phyloP scores from a whole-genome alignment of 2,888 invertebrate genomes.

The Nyleta sp. region DNA sequence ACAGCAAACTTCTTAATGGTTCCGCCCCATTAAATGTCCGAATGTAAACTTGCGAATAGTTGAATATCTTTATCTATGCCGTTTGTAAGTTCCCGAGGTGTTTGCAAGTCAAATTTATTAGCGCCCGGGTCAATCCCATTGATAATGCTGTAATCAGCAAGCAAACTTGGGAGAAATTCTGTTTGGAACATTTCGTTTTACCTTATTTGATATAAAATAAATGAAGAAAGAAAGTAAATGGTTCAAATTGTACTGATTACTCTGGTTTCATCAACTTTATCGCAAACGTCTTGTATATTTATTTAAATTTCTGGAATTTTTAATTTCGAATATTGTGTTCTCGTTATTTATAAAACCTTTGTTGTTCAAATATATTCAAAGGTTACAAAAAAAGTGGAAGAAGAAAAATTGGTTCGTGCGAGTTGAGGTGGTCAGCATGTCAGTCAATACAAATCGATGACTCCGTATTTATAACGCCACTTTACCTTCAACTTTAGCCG shows the following conservation, averaged over 20 bases:
- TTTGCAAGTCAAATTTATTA: conserved; percentile 48
- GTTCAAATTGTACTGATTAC: no score
- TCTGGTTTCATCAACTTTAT: no score
- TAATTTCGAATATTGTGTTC: no score
- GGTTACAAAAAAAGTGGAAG: not conserved
- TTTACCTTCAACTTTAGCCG: conserved; percentile 33
- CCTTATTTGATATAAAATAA: no score
- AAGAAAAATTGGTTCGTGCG: conserved; percentile 5
- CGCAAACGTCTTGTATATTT: no score
- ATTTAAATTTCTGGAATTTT: no score
- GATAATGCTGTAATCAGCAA: conserved; percentile 18
- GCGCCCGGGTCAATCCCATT: conserved; percentile 3
- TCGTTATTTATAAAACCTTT: no score
- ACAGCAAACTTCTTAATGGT: conserved; percentile 50
- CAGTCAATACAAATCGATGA: conserved; percentile 38
- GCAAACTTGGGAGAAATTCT: not conserved
- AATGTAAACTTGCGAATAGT: conserved; percentile 49
- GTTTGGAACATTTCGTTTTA: no score
- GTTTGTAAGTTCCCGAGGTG: conserved; percentile 36
- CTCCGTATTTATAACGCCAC: conserved; percentile 40
- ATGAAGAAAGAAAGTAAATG: no score
- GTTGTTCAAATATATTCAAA: not conserved
- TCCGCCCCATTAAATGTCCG: conserved; percentile 42
- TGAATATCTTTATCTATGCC: conserved; percentile 48
- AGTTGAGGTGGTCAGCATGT: conserved; percentile 36